Evolutionary conservation across 2,797 vertebrate species (phyloP).

Genomic region (Yasuhikotakia modesta): DNA sequence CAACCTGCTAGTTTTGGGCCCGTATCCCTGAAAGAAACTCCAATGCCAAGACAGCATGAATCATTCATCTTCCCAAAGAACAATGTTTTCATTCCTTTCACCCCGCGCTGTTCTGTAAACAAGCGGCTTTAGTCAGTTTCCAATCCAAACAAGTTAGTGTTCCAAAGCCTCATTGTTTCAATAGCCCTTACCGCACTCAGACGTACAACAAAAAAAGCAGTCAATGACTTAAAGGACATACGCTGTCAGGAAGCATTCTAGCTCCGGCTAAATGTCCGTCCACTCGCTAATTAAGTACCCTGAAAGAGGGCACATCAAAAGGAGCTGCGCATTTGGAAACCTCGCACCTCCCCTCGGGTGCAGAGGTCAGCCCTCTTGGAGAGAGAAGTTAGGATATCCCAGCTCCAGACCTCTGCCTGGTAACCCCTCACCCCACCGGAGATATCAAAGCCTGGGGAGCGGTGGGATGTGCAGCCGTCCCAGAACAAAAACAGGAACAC

Average conservation of each 20-base stretch:
- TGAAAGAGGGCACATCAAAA: conserved; percentile 81
- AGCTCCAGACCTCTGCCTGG: conserved; percentile 76
- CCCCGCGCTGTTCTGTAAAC: conserved; percentile 24
- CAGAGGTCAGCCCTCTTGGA: conserved; percentile 78
- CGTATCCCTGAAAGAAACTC: not conserved
- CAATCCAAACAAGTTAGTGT: conserved; percentile 75
- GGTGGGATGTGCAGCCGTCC: conserved; percentile 74
- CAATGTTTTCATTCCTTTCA: conserved; percentile 38
- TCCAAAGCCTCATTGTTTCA: conserved; percentile 77
- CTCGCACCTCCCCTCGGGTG: conserved; percentile 72
- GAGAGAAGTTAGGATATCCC: conserved; percentile 77
- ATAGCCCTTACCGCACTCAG: conserved; percentile 73
- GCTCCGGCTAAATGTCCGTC: conserved; percentile 82
- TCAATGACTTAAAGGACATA: conserved; percentile 75
- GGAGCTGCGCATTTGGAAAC: conserved; percentile 70
- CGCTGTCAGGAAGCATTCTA: conserved; percentile 76
- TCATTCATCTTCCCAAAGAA: conserved; percentile 29
- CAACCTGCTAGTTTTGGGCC: conserved; percentile 4
- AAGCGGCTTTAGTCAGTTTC: conserved; percentile 63
- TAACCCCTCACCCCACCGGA: conserved; percentile 78
- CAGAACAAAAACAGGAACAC: conserved; percentile 78
- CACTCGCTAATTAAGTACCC: conserved; percentile 80
- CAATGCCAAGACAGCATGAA: conserved; percentile 22
- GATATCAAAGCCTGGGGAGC: conserved; percentile 77
- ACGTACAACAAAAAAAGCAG: conserved; percentile 61